Evolutionary conservation across 2,113 vertebrate species (phyloP).

Genomic region (Coreoperca whiteheadi): DNA sequence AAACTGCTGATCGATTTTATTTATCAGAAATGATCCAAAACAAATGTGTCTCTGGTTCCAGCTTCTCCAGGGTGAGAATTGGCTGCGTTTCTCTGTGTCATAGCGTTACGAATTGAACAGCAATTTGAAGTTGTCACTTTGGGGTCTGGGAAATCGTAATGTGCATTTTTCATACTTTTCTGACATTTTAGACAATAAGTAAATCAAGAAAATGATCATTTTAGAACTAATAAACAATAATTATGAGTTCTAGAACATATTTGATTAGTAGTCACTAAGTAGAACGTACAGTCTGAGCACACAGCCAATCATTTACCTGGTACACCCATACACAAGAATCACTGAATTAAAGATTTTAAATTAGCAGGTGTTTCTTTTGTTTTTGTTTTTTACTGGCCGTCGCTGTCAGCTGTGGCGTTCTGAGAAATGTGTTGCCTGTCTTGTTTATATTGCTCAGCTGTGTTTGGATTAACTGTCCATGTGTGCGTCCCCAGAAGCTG

Average conservation of each 20-base stretch:
- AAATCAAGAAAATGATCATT: background rate
- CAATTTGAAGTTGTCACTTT: background rate
- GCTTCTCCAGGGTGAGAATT: background rate
- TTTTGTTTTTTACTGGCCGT: background rate
- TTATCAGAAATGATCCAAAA: background rate
- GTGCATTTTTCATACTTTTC: background rate
- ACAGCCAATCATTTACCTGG: background rate
- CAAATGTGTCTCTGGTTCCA: background rate
- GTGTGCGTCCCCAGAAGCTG: conserved; percentile 70
- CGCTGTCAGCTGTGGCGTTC: background rate
- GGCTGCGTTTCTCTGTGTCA: background rate
- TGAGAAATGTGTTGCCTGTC: background rate
- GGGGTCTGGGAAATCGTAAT: background rate
- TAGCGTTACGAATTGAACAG: background rate
- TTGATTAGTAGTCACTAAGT: background rate
- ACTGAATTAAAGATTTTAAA: background rate
- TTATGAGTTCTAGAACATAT: background rate
- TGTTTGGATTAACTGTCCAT: conserved; percentile 20
- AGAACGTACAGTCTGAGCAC: background rate
- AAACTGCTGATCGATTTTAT: background rate
- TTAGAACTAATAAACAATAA: background rate
- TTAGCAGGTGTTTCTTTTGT: background rate
- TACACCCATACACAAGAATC: background rate
- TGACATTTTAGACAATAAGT: background rate
- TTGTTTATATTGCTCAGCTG: background rate